Base-by-base conservation (phyloP, 2,888 invertebrate genomes). In the Frankliniella intonsa region DNA sequence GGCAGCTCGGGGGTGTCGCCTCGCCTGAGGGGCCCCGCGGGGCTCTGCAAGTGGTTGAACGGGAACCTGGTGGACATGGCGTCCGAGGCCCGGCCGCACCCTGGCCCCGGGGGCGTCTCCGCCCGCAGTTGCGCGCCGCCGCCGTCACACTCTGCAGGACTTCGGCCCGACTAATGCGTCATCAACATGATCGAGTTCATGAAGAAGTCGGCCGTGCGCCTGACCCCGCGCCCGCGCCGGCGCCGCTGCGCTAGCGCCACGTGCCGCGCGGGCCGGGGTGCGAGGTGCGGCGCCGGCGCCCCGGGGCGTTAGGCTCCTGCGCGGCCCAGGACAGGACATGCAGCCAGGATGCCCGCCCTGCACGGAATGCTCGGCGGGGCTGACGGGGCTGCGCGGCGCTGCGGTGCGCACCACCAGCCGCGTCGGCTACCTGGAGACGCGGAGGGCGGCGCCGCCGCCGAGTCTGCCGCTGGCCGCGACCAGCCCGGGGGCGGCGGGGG, bases 371-470 rank as follows among this genome's bases (percentile, higher is more conserved):
- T 55, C 55, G 17, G 62, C 62, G 62, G n/a, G 62, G 62, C 19
- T n/a, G 62, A 62, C 62, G 62, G n/a, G 19, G 62, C 62, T n/a
- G 62, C n/a, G 62, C 62, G 62, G n/a, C 62, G 62, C 17, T 14
- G 62, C n/a, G 62, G 62, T 62, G 55, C 55, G 11, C n/a, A 69
- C 69, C 22, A 76, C 69, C 25, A 22, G 25, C 69, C 69, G 25
- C 69, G 69, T 10, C 69, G 69, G 69, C 25, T 76, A 76, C 69
- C 69, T 76, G 69, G 69, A 76, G 69, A 76, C 69, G 69, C 69
- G 69, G 22, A 9, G 62, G 62, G 62, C 14, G 62, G 19, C 14
- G 62, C 19, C 19, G 62, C 14, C 62, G 14, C 14, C 0, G 62
- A n/a, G n/a, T 17, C 19, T 17, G 55, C 12, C 55, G 55, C 14